Percentiles rank a stretch among this genome's conserved stretches.
phyloP scores from a whole-genome alignment of 2,888 invertebrate genomes.

The Azorinus chamasolen region DNA sequence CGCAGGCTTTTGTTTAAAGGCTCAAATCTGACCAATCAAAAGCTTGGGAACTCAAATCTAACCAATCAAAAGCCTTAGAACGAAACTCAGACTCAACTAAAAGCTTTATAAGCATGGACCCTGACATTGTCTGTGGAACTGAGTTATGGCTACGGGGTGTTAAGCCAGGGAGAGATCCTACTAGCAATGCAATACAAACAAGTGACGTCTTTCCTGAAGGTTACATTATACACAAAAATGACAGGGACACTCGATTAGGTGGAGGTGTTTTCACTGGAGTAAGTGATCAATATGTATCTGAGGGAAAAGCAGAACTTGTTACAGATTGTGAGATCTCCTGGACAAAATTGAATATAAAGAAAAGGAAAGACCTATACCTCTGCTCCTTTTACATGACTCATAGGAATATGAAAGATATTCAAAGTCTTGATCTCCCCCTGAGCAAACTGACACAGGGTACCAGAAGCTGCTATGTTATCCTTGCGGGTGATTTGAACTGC shows the following conservation, averaged over 20 bases:
- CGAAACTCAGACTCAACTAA: too few species aligned
- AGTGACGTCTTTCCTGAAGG: not conserved
- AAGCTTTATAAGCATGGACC: too few species aligned
- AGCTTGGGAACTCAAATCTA: too few species aligned
- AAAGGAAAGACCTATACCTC: not conserved
- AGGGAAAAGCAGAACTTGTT: not conserved
- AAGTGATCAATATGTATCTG: not conserved
- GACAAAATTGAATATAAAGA: not conserved
- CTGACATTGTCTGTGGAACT: not conserved
- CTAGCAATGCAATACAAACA: not conserved
- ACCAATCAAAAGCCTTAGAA: too few species aligned
- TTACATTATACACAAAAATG: not conserved
- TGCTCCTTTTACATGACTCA: slow-evolving; percentile 6
- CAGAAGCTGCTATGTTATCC: too few species aligned
- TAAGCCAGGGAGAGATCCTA: not conserved
- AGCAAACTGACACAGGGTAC: not conserved
- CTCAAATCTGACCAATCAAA: too few species aligned
- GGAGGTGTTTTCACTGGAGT: not conserved
- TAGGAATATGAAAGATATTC: slow-evolving; percentile 1
- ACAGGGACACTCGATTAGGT: too few species aligned
- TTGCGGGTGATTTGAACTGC: too few species aligned
- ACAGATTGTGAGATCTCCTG: not conserved
- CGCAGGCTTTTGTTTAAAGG: too few species aligned
- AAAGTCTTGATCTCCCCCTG: not conserved
- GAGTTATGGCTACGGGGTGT: not conserved